Conservation (phyloP, 2,888 invertebrate genomes). For the Luperina testacea region DNA sequence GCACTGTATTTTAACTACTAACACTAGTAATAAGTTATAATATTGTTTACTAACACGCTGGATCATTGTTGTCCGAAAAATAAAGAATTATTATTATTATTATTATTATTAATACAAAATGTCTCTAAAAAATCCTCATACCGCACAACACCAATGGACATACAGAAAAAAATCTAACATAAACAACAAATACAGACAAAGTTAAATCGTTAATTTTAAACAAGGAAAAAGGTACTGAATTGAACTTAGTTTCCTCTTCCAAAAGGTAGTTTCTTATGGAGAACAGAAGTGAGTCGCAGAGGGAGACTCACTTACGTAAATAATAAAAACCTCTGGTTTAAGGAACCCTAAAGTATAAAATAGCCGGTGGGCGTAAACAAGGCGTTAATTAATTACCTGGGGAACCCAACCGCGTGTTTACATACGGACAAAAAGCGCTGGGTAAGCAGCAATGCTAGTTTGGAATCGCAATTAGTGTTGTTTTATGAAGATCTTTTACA, state of each 20-base stretch:
- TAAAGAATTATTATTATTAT: too few relatives aligned
- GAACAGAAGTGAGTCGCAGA: too few relatives aligned
- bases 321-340: slow-evolving; percentile 53
- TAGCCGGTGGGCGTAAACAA: slow-evolving; percentile 66
- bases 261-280: background rate
- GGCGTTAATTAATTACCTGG: slow-evolving; percentile 69
- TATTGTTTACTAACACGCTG: too few relatives aligned
- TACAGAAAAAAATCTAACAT: background rate
- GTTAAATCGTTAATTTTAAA: background rate
- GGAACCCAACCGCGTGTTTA: slow-evolving; percentile 65
- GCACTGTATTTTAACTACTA: too few relatives aligned
- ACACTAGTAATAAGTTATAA: too few relatives aligned
- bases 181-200: background rate
- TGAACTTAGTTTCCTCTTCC: background rate
- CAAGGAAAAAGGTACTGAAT: background rate
- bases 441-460: slow-evolving; percentile 48
- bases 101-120: too few relatives aligned
- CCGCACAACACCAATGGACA: background rate
- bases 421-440: slow-evolving; percentile 64
- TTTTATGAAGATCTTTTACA: slow-evolving; percentile 20
- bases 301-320: slow-evolving; percentile 46
- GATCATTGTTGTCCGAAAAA: too few relatives aligned
- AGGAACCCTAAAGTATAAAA: slow-evolving; percentile 66
- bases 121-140: background rate
- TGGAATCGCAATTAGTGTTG: slow-evolving; percentile 43